phyloP scores from a whole-genome alignment of 1,140 invertebrate species.

The Drosophila auraria region DNA sequence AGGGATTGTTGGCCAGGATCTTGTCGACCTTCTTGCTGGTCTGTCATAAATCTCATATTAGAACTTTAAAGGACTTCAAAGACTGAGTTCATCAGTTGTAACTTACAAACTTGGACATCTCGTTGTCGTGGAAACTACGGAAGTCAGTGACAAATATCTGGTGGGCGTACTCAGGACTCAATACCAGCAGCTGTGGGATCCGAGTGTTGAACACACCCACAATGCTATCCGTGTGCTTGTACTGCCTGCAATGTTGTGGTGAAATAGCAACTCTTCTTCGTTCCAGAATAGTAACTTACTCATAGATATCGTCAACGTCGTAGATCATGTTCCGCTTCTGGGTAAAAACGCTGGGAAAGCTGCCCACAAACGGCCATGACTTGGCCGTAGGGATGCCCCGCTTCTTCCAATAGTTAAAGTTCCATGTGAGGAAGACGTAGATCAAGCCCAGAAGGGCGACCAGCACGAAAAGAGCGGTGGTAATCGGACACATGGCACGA shows the following conservation, averaged over 20 bases:
- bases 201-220: slow-evolving; percentile 61
- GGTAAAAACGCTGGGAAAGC: slow-evolving; percentile 65
- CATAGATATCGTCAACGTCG: slow-evolving; percentile 63
- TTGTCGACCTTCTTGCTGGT: slow-evolving; percentile 78
- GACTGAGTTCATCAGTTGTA: fast-evolving
- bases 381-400: slow-evolving; percentile 69
- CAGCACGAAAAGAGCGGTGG: slow-evolving; percentile 20
- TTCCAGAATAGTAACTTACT: slow-evolving; percentile 17
- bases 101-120: slow-evolving; percentile 54
- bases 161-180: slow-evolving; percentile 85
- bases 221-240: slow-evolving; percentile 52
- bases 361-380: slow-evolving; percentile 71
- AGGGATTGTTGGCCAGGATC: slow-evolving; percentile 84
- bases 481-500: slow-evolving; percentile 46
- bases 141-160: slow-evolving; percentile 85
- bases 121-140: slow-evolving; percentile 81
- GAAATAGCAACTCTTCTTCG: neutral
- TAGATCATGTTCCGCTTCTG: slow-evolving; percentile 62
- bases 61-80: slow-evolving; percentile 38
- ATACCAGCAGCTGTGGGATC: slow-evolving; percentile 79
- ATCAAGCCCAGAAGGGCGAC: slow-evolving; percentile 42
- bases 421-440: slow-evolving; percentile 77
- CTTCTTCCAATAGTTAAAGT: slow-evolving; percentile 81
- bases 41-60: slow-evolving; percentile 13
- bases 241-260: slow-evolving; percentile 28